Evolutionary conservation across 2,113 vertebrate species (phyloP), one percentile per base, ranked within the genome.

Genomic region (Melierax canorus): DNA sequence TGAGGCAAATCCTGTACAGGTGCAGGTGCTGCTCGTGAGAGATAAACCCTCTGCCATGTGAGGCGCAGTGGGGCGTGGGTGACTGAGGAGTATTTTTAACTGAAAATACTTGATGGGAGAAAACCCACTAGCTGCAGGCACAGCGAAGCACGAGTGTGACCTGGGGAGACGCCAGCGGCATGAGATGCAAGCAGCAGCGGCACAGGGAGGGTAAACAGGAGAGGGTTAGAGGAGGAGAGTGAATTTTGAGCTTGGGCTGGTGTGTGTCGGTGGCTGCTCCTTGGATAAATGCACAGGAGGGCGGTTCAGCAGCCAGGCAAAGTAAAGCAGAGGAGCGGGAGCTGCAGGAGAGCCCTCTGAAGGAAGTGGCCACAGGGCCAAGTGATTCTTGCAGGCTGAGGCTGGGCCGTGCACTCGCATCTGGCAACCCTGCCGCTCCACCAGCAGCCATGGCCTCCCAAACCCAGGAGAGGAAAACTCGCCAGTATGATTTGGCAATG

Each of bases 91-190:
- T 23, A 10, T 51, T 66, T 66, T 73, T 79, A 34, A 24, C 12
- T 20, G 36, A 45, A 38, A 59, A 59, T 26, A 53, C 22, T n/a
- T 24, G 34, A 59, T 45, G 27, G 50, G 43, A 45, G 50, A 38
- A 59, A 66, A 34, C 23, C 38, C 16, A 12, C 13, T 20, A n/a
- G 45, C 51, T 51, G 51, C 59, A 53, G 89, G 45, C 20, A 12
- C 0, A 2, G 51, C 29, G 22, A 43, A 12, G 50, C 15, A 34
- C 0, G 1, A 71, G 26, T 2, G 48, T 41, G 72, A 41, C n/a
- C 30, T 30, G 48, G 17, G 20, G 30, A 50, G n/a, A 22, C 27
- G 10, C 18, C 15, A 14, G 48, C 1, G 9, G 29, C n/a, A 10
- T 0, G 5, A 56, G 50, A 22, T 10, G 6, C 36, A 43, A 84